A percentile compares a stretch with the other conserved stretches of the same genome.
Evolutionary conservation across 1,140 invertebrate species (phyloP).

Genomic region (Aphaenogaster rudis): DNA sequence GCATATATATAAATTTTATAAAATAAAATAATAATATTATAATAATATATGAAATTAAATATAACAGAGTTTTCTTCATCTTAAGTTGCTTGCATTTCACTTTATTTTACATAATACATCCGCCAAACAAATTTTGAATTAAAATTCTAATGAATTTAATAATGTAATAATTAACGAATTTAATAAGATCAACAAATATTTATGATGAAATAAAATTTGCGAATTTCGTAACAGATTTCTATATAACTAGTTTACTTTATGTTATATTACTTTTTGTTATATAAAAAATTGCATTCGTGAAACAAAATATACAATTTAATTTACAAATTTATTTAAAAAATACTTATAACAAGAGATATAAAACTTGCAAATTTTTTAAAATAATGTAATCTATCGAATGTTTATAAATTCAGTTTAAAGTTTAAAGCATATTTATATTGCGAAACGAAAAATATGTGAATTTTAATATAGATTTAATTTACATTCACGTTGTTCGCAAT

Average conservation of each 20-base stretch:
- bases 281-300: neutral
- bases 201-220: neutral
- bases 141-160: neutral
- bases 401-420: neutral
- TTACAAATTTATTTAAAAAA: neutral
- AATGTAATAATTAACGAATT: neutral
- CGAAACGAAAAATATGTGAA: neutral
- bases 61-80: neutral
- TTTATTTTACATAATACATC: neutral
- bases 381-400: neutral
- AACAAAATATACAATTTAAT: neutral
- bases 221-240: neutral
- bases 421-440: neutral
- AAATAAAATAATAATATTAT: neutral
- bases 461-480: constrained; percentile 16
- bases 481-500: neutral
- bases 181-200: neutral
- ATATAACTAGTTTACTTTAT: neutral
- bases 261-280: neutral
- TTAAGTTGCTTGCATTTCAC: neutral
- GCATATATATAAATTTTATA: neutral
- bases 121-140: neutral
- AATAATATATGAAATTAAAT: neutral
- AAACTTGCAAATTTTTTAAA: neutral
- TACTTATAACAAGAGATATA: neutral